A percentile compares a stretch with the other conserved stretches of the same genome.
Evolutionary conservation across 1,140 invertebrate species (phyloP).

Genomic region (Arctopsyche grandis): DNA sequence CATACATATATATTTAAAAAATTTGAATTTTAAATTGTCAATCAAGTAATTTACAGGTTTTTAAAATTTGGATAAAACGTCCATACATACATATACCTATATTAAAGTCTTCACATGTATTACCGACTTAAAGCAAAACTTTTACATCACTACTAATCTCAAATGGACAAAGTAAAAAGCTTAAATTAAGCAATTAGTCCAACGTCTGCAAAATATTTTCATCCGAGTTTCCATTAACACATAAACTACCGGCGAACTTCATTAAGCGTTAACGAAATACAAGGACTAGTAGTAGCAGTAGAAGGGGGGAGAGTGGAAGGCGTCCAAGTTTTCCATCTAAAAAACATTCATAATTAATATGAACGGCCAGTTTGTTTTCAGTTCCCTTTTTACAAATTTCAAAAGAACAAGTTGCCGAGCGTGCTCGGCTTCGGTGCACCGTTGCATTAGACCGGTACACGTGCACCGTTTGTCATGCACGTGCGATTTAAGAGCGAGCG

Average conservation of each 20-base stretch:
- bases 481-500: background rate
- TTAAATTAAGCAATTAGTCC: too few species aligned
- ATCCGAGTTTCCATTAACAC: too few species aligned
- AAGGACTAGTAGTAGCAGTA: background rate
- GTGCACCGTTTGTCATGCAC: constrained; percentile 9
- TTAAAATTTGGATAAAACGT: too few species aligned
- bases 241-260: background rate
- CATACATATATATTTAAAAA: too few species aligned
- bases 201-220: too few species aligned
- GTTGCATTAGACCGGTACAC: background rate
- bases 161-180: too few species aligned
- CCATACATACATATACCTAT: too few species aligned
- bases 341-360: constrained; percentile 8
- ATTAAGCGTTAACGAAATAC: background rate
- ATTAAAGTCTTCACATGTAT: too few species aligned
- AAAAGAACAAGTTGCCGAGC: background rate
- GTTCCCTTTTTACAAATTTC: background rate
- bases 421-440: background rate
- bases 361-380: background rate
- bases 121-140: too few species aligned
- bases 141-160: too few species aligned
- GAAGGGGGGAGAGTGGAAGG: background rate
- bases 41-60: too few species aligned
- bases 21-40: too few species aligned
- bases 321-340: background rate